Evolutionary conservation across 35 echinoderm and acorn worm species (phyloP).

Genomic region (Heliocidaris tuberculata): DNA sequence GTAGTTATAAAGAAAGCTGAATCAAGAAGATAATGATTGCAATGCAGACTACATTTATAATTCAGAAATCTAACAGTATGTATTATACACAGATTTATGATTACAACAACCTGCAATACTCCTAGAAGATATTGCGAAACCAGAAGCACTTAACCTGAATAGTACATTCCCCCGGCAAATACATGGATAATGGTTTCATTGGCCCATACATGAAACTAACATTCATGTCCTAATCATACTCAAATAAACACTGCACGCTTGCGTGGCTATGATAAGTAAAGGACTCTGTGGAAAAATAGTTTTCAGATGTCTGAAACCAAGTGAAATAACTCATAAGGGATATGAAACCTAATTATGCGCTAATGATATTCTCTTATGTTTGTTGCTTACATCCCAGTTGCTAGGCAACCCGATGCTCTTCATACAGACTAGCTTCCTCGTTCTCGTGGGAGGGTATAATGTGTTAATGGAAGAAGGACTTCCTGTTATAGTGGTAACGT

Average conservation of each 20-base stretch:
- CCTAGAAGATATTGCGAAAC: not conserved
- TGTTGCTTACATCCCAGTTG: not conserved
- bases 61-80: too few relatives aligned
- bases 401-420: constrained; percentile 18
- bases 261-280: not conserved
- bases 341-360: constrained; percentile 20
- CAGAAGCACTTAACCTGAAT: not conserved
- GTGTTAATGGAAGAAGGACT: not conserved
- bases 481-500: not conserved
- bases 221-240: too few relatives aligned
- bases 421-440: not conserved
- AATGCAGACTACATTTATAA: too few relatives aligned
- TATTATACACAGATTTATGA: too few relatives aligned
- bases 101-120: too few relatives aligned
- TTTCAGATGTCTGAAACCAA: not conserved
- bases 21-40: too few relatives aligned
- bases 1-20: too few relatives aligned
- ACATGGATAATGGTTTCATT: not conserved
- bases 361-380: constrained; percentile 4
- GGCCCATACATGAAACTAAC: not conserved
- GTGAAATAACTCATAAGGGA: not conserved
- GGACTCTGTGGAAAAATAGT: not conserved
- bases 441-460: not conserved
- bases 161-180: not conserved
- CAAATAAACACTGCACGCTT: not conserved